Conservation (phyloP, 2,113 vertebrate species). For the Syrmaticus mikado region DNA sequence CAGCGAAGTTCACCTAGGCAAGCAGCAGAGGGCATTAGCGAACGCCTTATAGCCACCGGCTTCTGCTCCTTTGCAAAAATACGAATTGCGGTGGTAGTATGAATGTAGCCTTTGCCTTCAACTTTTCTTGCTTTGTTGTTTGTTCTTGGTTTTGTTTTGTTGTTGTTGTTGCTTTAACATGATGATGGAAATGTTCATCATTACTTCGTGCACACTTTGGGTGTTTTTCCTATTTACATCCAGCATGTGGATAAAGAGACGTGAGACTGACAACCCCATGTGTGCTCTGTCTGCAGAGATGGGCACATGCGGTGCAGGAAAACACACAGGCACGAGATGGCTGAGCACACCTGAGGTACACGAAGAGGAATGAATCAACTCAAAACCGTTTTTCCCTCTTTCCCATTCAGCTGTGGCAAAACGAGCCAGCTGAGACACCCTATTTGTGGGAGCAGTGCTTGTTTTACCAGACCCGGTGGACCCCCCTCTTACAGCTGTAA, state of each 20-base stretch:
- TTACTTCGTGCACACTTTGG: background rate
- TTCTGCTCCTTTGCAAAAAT: background rate
- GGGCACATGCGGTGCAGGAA: rapidly evolving
- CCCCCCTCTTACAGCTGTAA: background rate
- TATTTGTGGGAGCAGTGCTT: background rate
- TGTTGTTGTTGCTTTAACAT: too few relatives aligned
- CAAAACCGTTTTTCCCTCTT: background rate
- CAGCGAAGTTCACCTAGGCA: slow-evolving; percentile 13
- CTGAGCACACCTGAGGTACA: background rate
- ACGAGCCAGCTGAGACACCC: background rate
- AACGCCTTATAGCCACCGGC: background rate
- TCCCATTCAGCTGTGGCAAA: background rate
- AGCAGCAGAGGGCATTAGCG: slow-evolving; percentile 76
- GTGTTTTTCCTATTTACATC: rapidly evolving
- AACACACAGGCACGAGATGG: background rate
- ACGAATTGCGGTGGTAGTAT: rapidly evolving
- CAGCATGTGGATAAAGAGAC: background rate
- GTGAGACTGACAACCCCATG: background rate
- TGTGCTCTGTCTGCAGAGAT: background rate
- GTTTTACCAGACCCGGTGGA: slow-evolving; percentile 1
- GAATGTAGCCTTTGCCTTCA: background rate
- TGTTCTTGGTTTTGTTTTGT: too few relatives aligned
- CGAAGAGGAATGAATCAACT: background rate
- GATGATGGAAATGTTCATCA: background rate
- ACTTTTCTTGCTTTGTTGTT: rapidly evolving